These are phyloP conservation scores for Climacteris rufus DNA, from an alignment of 2,113 vertebrate genomes.

Conservation along the genomic window DNA sequence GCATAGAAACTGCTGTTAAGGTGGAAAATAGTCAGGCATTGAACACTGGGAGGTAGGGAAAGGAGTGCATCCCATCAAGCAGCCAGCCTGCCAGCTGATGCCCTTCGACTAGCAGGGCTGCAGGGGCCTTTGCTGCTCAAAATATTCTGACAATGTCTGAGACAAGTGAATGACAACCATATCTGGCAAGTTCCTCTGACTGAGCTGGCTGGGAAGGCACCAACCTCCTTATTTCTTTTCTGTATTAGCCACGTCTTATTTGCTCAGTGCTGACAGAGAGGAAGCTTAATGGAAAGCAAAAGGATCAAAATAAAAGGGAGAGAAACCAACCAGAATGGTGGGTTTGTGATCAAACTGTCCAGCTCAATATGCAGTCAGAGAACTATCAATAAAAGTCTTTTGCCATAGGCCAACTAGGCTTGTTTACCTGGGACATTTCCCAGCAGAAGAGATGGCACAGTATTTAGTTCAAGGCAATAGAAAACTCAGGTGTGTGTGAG, in stretches of 20 bases:
- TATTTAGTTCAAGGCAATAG: background rate
- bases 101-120: background rate
- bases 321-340: background rate
- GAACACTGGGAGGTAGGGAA: background rate
- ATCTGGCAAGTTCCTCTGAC: background rate
- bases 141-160: constrained; percentile 13
- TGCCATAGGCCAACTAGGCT: background rate
- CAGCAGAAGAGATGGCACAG: background rate
- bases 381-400: background rate
- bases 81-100: background rate
- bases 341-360: background rate
- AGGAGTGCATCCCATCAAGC: background rate
- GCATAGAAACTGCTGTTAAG: background rate
- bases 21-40: background rate
- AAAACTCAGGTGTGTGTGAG: background rate
- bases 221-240: background rate
- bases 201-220: background rate
- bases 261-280: background rate
- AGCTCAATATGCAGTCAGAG: background rate
- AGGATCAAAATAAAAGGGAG: background rate
- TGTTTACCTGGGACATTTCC: background rate
- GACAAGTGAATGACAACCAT: background rate
- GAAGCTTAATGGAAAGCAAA: background rate
- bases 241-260: background rate
- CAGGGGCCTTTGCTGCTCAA: background rate